Percentiles rank a stretch among this genome's conserved stretches.
phyloP scores from a whole-genome alignment of 2,888 invertebrate species.

The Ophion slaviceki region DNA sequence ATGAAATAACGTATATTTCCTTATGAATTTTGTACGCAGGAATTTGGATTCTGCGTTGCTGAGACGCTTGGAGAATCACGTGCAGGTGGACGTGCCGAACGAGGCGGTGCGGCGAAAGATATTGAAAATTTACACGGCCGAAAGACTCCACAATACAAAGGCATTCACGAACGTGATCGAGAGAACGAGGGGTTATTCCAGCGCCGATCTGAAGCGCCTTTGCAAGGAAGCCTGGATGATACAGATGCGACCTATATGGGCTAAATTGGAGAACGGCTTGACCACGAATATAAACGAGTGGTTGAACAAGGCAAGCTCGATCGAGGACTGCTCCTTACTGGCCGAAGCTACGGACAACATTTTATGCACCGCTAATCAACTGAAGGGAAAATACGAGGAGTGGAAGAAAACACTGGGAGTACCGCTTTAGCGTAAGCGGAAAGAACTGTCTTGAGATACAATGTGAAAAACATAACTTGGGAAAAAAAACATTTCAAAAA shows the following conservation, averaged over 20 bases:
- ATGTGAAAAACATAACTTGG: background rate
- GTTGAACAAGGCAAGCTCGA: slow-evolving; percentile 34
- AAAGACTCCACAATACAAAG: slow-evolving; percentile 84
- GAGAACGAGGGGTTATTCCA: slow-evolving; percentile 91
- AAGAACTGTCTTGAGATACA: background rate
- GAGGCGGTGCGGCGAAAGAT: slow-evolving; percentile 87
- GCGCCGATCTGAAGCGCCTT: slow-evolving; percentile 93
- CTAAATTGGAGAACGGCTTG: slow-evolving; percentile 81
- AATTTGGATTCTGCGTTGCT: slow-evolving; percentile 95
- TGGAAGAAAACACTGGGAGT: slow-evolving; percentile 87
- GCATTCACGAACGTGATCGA: slow-evolving; percentile 84
- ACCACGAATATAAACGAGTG: slow-evolving; percentile 19
- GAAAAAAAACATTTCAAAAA: background rate
- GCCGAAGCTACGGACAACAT: slow-evolving; percentile 85
- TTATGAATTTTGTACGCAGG: slow-evolving; percentile 83
- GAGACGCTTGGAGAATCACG: slow-evolving; percentile 93
- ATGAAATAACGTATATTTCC: background rate
- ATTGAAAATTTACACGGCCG: slow-evolving; percentile 86
- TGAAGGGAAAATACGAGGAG: slow-evolving; percentile 85
- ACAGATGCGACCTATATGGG: slow-evolving; percentile 88
- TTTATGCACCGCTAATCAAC: slow-evolving; percentile 86
- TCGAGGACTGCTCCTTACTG: slow-evolving; percentile 74
- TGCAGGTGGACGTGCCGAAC: slow-evolving; percentile 92
- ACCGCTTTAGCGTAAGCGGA: slow-evolving; percentile 20
- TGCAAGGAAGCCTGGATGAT: slow-evolving; percentile 96